Evolutionary conservation across 1,140 invertebrate species (phyloP).

Genomic region (Ditylenchus dipsaci): DNA sequence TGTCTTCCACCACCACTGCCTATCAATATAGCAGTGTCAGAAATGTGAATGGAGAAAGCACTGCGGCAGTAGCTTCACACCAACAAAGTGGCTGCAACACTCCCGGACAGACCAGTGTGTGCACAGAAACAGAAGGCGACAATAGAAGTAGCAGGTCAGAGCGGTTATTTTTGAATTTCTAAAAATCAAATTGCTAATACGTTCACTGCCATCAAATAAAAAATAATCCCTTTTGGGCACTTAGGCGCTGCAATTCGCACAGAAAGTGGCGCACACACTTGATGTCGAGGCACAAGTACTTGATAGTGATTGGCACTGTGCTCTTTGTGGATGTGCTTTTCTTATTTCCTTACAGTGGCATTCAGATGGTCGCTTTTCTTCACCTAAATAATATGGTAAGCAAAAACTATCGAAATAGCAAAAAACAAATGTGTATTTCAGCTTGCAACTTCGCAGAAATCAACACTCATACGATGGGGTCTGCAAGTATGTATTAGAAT

Average conservation of each 20-base stretch:
- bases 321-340: constrained; percentile 57
- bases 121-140: neutral
- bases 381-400: constrained; percentile 51
- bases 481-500: constrained; percentile 49
- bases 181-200: no score
- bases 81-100: neutral
- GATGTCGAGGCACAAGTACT: constrained; percentile 57
- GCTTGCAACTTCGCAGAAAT: constrained; percentile 40
- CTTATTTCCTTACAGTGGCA: constrained; percentile 56
- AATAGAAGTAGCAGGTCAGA: no score
- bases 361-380: constrained; percentile 54
- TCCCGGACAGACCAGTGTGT: neutral
- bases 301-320: constrained; percentile 57
- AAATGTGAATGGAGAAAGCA: neutral
- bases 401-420: no score
- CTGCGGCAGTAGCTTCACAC: neutral
- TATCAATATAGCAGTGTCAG: neutral
- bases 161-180: no score
- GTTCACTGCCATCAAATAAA: no score
- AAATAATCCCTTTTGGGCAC: no score
- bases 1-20: neutral
- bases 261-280: constrained; percentile 47
- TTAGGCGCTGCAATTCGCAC: constrained; percentile 47
- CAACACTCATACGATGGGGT: constrained; percentile 53
- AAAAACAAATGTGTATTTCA: no score